Percentiles rank a stretch among this genome's conserved stretches.
phyloP scores from a whole-genome alignment of 2,797 vertebrate species.

The Vespertilio murinus region DNA sequence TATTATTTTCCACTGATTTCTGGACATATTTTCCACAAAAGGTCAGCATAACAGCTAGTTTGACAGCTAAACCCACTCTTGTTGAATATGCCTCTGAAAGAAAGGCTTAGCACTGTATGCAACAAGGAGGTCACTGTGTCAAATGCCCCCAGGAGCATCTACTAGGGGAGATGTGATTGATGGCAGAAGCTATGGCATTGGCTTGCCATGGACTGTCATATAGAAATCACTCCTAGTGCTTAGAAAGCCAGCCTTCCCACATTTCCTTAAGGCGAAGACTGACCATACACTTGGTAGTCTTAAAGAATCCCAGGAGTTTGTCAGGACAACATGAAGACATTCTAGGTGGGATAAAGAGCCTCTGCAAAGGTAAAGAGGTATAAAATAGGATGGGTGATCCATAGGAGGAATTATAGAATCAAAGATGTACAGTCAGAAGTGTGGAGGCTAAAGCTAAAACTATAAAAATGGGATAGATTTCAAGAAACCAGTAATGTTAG shows the following conservation, averaged over 20 bases:
- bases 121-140: neutral
- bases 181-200: neutral
- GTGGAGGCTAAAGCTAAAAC: neutral
- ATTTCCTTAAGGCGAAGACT: neutral
- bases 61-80: neutral
- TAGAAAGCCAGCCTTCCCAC: neutral
- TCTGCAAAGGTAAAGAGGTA: neutral
- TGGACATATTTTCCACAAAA: neutral
- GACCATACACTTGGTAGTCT: neutral
- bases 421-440: neutral
- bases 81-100: neutral
- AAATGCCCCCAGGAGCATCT: neutral
- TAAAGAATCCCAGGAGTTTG: neutral
- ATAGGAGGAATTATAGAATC: neutral
- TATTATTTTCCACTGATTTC: neutral
- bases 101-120: neutral
- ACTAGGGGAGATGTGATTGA: neutral
- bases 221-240: neutral
- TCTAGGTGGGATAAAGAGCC: neutral
- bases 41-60: neutral
- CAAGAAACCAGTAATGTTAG: neutral
- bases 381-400: neutral
- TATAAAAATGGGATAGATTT: neutral
- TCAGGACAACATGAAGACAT: neutral
- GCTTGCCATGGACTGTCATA: neutral